Evolutionary conservation across 2,888 invertebrate species (phyloP), one percentile per base, ranked within the genome.

Genomic region (Hirtodrosophila cameraria): DNA sequence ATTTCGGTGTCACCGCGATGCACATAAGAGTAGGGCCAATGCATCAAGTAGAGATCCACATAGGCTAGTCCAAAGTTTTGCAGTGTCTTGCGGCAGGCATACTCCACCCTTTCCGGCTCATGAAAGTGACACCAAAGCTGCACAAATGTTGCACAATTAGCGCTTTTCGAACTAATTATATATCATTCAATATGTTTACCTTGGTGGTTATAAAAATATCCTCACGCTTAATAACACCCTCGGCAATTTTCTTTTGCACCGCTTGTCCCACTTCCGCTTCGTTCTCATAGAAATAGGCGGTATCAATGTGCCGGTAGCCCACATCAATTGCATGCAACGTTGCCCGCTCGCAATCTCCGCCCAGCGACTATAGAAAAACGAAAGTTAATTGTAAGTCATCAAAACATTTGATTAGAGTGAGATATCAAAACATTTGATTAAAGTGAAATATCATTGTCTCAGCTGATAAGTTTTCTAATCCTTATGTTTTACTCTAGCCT

Each of bases 41-140:
- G 90, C 90, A 90, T 90, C 16, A 90, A 79, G 49, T 90, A 90
- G 3, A 90, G 60, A 66, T 90, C 90, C 7, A 90, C 69, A 54
- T 90, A 90, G 16, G 94, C 92, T 5, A 97, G 87, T 1, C 94
- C 94, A 30, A 98, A 93, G 89, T 96, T 93, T 3, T 92, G 89
- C 30, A 98, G 89, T 0, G 95, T 94, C 72, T 92, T 92, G 68
- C 93, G 93, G 20, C 96, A 90, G 0, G 94, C 94, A 0, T 93
- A 92, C 57, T 94, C 93, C 8, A 97, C 97, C 67, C 94, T 91
- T 58, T 96, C 95, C 0, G 93, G 93, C 9, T 94, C 93, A 89
- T 98, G 98, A 91, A 94, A 97, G 0, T 96, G 96, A 91, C 96
- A 96, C 97, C 97, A 97, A 3, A 96, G 89, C 93, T 97, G 18